phyloP scores from a whole-genome alignment of 1,140 invertebrate species.

The Lordiphosa mommai region DNA sequence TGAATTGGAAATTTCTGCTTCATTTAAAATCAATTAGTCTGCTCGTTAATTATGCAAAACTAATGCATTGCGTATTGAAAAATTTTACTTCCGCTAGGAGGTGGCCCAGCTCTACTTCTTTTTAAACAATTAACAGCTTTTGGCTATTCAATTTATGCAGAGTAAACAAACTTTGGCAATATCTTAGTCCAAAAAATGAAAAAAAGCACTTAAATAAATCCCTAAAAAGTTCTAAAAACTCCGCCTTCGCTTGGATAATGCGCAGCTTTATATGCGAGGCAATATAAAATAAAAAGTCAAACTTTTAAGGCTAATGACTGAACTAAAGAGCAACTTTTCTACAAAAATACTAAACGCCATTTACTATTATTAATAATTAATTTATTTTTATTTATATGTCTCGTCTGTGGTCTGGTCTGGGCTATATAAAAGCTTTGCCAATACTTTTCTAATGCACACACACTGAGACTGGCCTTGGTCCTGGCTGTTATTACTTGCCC shows the following conservation, averaged over 20 bases:
- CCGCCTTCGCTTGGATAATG: neutral
- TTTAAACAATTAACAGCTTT: constrained; percentile 38
- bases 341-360: constrained; percentile 8
- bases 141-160: constrained; percentile 51
- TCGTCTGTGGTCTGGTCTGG: neutral
- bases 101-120: neutral
- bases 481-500: constrained; percentile 36
- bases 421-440: constrained; percentile 29
- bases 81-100: constrained; percentile 10
- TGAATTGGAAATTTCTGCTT: neutral
- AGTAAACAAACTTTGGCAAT: constrained; percentile 27
- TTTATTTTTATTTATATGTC: constrained; percentile 37
- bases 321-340: neutral
- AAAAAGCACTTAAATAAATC: constrained; percentile 50
- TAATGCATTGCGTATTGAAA: neutral
- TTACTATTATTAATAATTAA: constrained; percentile 73
- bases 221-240: constrained; percentile 2
- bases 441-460: constrained; percentile 24
- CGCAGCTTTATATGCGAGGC: too few relatives aligned
- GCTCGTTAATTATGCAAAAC: constrained; percentile 26
- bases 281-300: neutral
- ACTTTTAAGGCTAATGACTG: constrained; percentile 56
- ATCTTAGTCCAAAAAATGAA: constrained; percentile 5
- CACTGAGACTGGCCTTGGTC: constrained; percentile 4
- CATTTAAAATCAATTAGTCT: constrained; percentile 27